Evolutionary conservation across 2,797 vertebrate species (phyloP).

Genomic region (Chiroxiphia lanceolata): DNA sequence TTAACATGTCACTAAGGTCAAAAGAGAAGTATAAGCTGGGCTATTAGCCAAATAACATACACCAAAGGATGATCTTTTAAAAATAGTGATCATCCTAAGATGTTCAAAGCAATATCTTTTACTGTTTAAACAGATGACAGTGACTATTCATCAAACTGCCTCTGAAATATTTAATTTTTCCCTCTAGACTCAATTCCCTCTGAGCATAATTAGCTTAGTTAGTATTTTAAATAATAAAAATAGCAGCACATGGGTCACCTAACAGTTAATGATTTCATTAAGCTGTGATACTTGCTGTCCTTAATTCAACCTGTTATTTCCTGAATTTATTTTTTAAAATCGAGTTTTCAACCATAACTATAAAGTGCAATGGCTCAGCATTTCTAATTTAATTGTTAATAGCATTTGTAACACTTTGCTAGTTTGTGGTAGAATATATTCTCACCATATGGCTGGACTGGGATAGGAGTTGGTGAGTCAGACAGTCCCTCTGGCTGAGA

Average conservation of each 20-base stretch:
- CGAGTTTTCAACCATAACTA: background rate
- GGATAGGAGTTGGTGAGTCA: background rate
- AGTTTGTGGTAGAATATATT: background rate
- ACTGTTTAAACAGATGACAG: background rate
- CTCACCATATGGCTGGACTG: background rate
- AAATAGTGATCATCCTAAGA: background rate
- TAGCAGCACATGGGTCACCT: background rate
- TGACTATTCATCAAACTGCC: background rate
- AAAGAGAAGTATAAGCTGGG: background rate
- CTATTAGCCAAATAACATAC: background rate
- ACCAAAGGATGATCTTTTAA: background rate
- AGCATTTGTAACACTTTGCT: background rate
- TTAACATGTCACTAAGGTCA: background rate
- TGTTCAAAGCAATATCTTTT: background rate
- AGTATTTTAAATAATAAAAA: conserved; percentile 34
- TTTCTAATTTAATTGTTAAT: background rate
- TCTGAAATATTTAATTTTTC: background rate
- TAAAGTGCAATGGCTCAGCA: background rate
- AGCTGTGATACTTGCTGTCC: background rate
- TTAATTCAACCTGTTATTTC: background rate
- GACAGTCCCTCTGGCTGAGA: background rate
- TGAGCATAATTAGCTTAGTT: conserved; percentile 24
- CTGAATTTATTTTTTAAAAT: background rate
- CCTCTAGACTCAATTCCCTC: background rate
- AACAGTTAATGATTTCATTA: conserved; percentile 23